A percentile compares a stretch with the other conserved stretches of the same genome.
Evolutionary conservation across 2,113 vertebrate genomes (phyloP).

Genomic region (Laticauda laticaudata): DNA sequence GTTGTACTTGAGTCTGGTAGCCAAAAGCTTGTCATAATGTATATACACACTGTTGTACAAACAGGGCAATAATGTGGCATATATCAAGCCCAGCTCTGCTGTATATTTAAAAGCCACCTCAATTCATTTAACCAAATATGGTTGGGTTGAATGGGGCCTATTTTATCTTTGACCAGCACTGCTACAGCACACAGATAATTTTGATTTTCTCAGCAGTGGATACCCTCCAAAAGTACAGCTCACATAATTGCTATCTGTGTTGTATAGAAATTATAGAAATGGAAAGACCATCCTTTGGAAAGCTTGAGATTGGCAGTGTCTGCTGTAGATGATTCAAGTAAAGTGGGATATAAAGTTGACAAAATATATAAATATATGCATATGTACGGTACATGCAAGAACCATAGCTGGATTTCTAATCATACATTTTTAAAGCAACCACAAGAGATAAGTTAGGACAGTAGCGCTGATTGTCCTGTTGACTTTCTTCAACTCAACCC

Average conservation of each 20-base stretch:
- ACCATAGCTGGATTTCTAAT: background rate
- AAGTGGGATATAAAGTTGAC: background rate
- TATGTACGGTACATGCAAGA: background rate
- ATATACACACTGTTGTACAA: background rate
- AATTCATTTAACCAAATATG: background rate
- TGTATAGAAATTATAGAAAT: background rate
- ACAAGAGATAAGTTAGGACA: background rate
- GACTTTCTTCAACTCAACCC: background rate
- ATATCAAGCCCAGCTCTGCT: background rate
- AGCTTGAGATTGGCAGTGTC: background rate
- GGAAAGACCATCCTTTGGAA: background rate
- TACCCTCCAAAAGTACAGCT: background rate
- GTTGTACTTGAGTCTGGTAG: background rate
- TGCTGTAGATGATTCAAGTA: background rate
- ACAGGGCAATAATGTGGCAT: background rate
- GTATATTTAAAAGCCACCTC: background rate
- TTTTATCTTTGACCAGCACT: background rate
- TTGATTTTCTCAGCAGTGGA: background rate
- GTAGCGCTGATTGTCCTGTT: background rate
- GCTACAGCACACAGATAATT: background rate
- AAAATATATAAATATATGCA: background rate
- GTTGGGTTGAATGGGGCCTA: background rate
- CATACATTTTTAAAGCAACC: background rate
- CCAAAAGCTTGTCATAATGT: background rate
- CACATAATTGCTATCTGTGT: background rate